These are phyloP conservation scores for Porphyrio hochstetteri DNA, from an alignment of 2,113 vertebrate genomes.

Conservation along the genomic window DNA sequence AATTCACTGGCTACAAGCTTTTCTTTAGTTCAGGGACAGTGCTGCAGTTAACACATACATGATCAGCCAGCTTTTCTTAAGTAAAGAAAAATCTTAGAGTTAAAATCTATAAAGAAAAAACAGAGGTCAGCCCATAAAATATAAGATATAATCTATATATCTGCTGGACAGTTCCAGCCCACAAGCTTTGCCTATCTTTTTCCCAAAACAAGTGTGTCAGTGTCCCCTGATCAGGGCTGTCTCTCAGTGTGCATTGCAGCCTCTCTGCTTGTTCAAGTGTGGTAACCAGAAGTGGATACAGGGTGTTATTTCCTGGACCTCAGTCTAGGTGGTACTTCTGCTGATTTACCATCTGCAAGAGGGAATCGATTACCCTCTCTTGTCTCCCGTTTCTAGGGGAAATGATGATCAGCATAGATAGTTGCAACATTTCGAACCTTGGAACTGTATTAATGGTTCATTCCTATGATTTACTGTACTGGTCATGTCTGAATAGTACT, in stretches of 20 bases:
- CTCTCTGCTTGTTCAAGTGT: background rate
- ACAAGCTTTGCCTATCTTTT: background rate
- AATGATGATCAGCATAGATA: background rate
- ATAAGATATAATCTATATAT: background rate
- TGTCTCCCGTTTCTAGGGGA: background rate
- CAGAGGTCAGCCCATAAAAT: background rate
- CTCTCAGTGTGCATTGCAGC: background rate
- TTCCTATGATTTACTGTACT: background rate
- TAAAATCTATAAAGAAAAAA: background rate
- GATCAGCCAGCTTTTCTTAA: background rate
- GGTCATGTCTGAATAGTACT: background rate
- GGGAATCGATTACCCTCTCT: background rate
- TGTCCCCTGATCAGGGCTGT: background rate
- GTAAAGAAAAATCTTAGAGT: background rate
- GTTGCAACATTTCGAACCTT: background rate
- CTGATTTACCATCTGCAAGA: conserved; percentile 14
- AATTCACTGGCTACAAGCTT: background rate
- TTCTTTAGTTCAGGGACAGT: background rate
- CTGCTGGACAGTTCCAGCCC: background rate
- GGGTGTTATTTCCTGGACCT: background rate
- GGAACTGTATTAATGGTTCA: background rate
- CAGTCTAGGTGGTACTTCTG: background rate
- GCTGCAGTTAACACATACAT: background rate
- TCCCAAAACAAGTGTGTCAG: background rate
- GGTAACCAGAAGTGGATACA: background rate